Evolutionary conservation across 92 coral and sea anemone genomes (phyloP).

Genomic region (Phenganax marumi): DNA sequence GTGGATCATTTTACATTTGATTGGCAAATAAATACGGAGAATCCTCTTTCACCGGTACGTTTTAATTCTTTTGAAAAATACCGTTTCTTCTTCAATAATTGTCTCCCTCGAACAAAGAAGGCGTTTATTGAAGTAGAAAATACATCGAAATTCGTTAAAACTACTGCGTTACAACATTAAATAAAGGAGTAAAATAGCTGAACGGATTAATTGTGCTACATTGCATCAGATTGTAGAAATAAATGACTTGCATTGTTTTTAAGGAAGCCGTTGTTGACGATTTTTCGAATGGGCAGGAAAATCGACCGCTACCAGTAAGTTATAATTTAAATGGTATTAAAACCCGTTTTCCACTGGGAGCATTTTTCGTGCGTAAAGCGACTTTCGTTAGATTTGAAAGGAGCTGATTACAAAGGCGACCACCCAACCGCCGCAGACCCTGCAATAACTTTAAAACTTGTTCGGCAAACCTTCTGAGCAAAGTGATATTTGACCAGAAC

Average conservation of each 20-base stretch:
- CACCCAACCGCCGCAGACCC: too few relatives aligned
- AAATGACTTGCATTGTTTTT: neutral
- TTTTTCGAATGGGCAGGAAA: conserved; percentile 74
- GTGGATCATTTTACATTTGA: conserved; percentile 94
- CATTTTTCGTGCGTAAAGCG: too few relatives aligned
- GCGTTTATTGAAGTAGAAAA: neutral
- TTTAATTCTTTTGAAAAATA: neutral
- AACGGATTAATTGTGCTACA: neutral
- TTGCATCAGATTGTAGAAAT: neutral
- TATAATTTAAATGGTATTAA: neutral
- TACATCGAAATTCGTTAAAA: too few relatives aligned
- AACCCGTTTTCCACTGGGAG: too few relatives aligned
- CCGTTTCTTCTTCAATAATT: neutral
- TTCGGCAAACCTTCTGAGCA: too few relatives aligned
- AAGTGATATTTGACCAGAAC: too few relatives aligned
- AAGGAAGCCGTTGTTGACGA: conserved; percentile 71
- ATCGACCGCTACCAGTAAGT: conserved; percentile 72
- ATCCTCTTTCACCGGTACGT: conserved; percentile 25
- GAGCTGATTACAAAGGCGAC: too few relatives aligned
- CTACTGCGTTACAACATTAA: too few relatives aligned
- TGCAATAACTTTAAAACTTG: too few relatives aligned
- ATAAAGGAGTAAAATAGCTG: too few relatives aligned
- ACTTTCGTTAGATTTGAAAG: too few relatives aligned
- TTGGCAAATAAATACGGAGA: conserved; percentile 24
- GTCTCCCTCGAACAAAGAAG: neutral